Evolutionary conservation across 2,888 invertebrate genomes (phyloP), one percentile per base, ranked within the genome.

Genomic region (Troides oblongomaculatus): DNA sequence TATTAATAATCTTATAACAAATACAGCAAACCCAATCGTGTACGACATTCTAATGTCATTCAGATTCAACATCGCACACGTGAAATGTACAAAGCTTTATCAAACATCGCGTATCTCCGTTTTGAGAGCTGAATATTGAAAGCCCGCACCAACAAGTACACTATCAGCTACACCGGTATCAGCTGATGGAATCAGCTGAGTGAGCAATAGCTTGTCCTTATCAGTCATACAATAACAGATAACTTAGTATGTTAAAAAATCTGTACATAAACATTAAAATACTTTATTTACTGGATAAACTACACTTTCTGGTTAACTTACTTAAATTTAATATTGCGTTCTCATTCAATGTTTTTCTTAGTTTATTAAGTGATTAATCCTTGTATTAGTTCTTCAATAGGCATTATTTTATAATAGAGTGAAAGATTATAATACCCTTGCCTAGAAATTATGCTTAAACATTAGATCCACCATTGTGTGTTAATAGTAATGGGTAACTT

Each of bases 121-220:
- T 74, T 72, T 61, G 63, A 72, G 72, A 64, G 67, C 65, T 70
- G 68, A 70, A 72, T 76, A 74, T 71, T 73, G 75, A 73, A 69
- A 72, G 72, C 74, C 64, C 62, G 63, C 68, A 66, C 73, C 72
- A 46, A 69, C 72, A 73, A 71, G 70, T 72, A 70, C 71, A 67
- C 70, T 75, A 75, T 73, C 74, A 75, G 68, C 46, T 56, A 56
- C 53, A 58, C 36, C 62, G 59, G 59, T 77, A 77, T 78, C 76
- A 74, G 71, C 73, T 74, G 76, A 73, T 74, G 71, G 69, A 72
- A 73, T 73, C 73, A 72, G 69, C 46, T 59, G 66, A 75, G 72
- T 73, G 67, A 65, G 71, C 73, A 72, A 74, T 73, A 73, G 66
- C 60, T 57, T 64, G 36, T 50, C 60, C 64, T 64, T 67, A 67